Evolutionary conservation across 2,888 invertebrate species (phyloP), one percentile per base, ranked within the genome.

Genomic region (Phrixothrix hirtus): DNA sequence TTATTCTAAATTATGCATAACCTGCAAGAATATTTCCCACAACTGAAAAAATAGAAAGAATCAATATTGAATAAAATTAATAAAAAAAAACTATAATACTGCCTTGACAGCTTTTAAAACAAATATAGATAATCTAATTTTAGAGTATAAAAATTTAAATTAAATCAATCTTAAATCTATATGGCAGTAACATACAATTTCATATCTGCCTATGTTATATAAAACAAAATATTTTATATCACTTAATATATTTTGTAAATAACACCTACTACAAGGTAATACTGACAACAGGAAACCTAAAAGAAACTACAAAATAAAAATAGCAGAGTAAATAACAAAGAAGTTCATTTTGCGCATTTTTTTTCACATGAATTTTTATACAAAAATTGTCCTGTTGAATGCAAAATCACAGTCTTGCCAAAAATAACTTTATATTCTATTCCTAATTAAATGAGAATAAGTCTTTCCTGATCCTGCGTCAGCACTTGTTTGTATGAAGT

Each of bases 251-350:
- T 45, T 11, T 34, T 37, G 2, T 17, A n/a, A 13, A 15, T 36
- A 41, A 51, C 35, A 25, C 37, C 31, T 32, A 41, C 14, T 25
- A 31, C 36, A 42, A 31, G 12, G 13, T 58, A 60, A 60, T 60
- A 60, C 60, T 60, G 60, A 60, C 60, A 58, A 51, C 60, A 60
- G 60, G 60, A 60, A 55, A 58, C 43, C 39, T 55, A 34, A 58
- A 51, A 45, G 43, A 53, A 53, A 47, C 43, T 35, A 53, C 38
- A 53, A 53, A 47, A 38, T 44, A 38, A 43, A 44, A 27, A 53
- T 41, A 31, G 32, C 30, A 41, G 48, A 37, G 26, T 38, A 38
- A 38, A 11, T 25, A 38, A 26, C 26, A 25, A 7, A 14, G 27
- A 21, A 14, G 25, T 2, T n/a, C 14, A 2, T 17, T 34, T 26